Evolutionary conservation across 2,113 vertebrate genomes (phyloP), one percentile per base, ranked within the genome.

Genomic region (Acanthisitta chloris): DNA sequence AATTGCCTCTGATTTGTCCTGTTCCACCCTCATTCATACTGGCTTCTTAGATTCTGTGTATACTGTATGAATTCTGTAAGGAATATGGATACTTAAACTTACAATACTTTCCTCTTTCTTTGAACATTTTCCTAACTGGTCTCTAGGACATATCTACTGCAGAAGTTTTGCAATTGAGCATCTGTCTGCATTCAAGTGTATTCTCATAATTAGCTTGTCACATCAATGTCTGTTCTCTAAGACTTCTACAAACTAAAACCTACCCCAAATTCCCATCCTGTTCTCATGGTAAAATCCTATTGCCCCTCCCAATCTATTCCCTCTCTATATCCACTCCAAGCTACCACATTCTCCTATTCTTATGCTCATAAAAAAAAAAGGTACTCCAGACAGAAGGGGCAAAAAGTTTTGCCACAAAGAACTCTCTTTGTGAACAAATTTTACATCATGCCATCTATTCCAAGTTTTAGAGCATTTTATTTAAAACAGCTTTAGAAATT

Each of bases 401-500:
- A 80, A 82, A 74, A 73, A 2, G 1, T 72, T 74, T 61, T 91
- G 62, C 11, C 20, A 62, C n/a, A 46, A 62, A 67, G n/a, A 26
- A 45, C 24, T 73, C 13, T 59, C 24, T 42, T 77, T 55, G 52
- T 42, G 33, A 88, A 79, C 3, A 34, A 73, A 31, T 23, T 77
- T 80, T 80, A 33, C 62, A 86, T 76, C 19, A 17, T 65, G 74
- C 36, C 67, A 82, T 90, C 67, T 93, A 21, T 46, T 77, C 58
- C 58, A 87, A 92, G 45, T 80, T 73, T 95, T 64, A 24, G 26
- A 91, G 65, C 24, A 36, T 54, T 95, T 96, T 88, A 96, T 94
- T 76, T 82, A 66, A 90, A 96, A 94, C 78, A 92, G 74, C 87
- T 90, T 92, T 91, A 70, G 43, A 95, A 94, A 76, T 88, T 34